Evolutionary conservation across 2,797 vertebrate genomes (phyloP), one percentile per base, ranked within the genome.

Genomic region (Hemibagrus guttatus): DNA sequence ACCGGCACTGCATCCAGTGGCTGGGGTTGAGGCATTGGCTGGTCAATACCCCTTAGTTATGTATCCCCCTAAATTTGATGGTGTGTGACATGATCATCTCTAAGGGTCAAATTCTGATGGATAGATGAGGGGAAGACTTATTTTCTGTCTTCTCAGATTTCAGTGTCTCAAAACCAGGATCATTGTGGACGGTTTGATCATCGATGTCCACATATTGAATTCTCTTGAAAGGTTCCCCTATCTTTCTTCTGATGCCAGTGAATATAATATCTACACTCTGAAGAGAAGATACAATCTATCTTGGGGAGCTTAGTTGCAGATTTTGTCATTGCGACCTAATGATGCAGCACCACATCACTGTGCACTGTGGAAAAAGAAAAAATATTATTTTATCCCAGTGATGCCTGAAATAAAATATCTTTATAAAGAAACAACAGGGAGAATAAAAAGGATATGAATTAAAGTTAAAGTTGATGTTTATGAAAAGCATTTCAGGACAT

Each of bases 201-300:
- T 3, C 1, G 1, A 84, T 81, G 0, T 8, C 0, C 14, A 83
- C 81, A 21, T 87, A 88, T 1, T 89, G 71, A 6, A 89, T 59
- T 75, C 88, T 86, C 19, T 81, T 84, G 0, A 91, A 83, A 9
- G 74, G 16, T 68, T 89, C 83, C 31, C 14, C 68, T n/a, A 0
- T 85, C 83, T 56, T 88, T 91, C 6, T 88, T 84, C 39, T 87
- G 85, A 71, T 91, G 89, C 90, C 89, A 90, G 87, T 91, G 88
- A 64, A 91, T 71, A 28, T 90, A 80, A 11, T 0, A 0, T 0
- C 0, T 0, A 52, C 88, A 89, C 0, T 19, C 0, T 59, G 5
- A 2, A 2, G 11, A 0, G 16, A 81, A 63, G 0, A 12, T 79
- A 28, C 90, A 89, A 6, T 87, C 82, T 81, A 89, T 87, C 11